A percentile compares a stretch with the other conserved stretches of the same genome.
Conservation (phyloP, 1,140 invertebrate species). For the Cardiocondyla obscurior region DNA sequence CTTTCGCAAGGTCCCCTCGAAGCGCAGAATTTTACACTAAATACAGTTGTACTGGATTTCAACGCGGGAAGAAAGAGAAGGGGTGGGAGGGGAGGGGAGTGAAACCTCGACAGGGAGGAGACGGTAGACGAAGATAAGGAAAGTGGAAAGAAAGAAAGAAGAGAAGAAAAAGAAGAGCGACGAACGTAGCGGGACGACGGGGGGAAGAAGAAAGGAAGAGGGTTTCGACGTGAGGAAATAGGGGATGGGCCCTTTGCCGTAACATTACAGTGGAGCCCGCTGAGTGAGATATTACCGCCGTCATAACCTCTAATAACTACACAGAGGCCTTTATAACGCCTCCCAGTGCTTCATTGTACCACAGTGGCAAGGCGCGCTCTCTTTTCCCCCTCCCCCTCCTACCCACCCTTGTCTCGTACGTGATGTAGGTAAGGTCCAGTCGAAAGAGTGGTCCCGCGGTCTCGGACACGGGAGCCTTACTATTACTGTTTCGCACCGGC, state of each 20-base stretch:
- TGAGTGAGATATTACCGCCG: conserved; percentile 83
- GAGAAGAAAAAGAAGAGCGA: conserved; percentile 11
- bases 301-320: conserved; percentile 83
- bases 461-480: conserved; percentile 54
- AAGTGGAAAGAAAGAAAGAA: not conserved
- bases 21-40: conserved; percentile 44
- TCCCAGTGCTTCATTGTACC: conserved; percentile 77
- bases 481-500: conserved; percentile 51
- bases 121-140: not conserved
- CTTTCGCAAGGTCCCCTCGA: not conserved
- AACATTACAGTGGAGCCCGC: conserved; percentile 81
- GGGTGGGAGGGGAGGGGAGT: not conserved
- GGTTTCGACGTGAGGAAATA: conserved; percentile 65
- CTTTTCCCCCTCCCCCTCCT: conserved; percentile 42
- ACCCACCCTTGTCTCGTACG: conserved; percentile 73
- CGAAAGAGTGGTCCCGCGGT: conserved; percentile 58
- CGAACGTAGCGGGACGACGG: not conserved
- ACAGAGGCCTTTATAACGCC: conserved; percentile 82
- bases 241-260: conserved; percentile 72
- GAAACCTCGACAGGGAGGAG: too few relatives aligned
- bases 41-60: not conserved
- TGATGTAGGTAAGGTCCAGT: conserved; percentile 70
- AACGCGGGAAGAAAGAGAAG: not conserved
- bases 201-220: not conserved
- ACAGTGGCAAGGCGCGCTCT: conserved; percentile 60